Evolutionary conservation across 2,113 vertebrate genomes (phyloP).

Genomic region (Indri indri): DNA sequence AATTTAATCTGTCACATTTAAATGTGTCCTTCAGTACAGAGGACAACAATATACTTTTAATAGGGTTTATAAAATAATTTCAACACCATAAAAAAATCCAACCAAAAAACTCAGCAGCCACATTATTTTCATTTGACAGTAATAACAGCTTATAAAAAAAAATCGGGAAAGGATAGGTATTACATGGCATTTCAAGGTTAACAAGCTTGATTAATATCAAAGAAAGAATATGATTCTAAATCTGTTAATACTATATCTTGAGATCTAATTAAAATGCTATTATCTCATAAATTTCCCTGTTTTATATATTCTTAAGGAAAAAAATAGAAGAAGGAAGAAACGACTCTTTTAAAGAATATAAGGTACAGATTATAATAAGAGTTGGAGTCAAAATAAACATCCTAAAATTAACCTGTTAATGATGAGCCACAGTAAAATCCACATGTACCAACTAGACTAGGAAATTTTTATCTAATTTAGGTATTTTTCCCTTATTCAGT

Average conservation of each 20-base stretch:
- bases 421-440: not conserved
- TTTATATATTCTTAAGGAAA: not conserved
- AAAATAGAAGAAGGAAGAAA: not conserved
- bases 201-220: not conserved
- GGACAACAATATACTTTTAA: not conserved
- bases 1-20: conserved; percentile 18
- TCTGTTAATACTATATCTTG: not conserved
- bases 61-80: not conserved
- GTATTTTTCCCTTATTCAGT: not conserved
- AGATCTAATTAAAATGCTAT: not conserved
- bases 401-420: not conserved
- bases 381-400: not conserved
- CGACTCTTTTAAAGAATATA: not conserved
- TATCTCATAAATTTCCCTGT: not conserved
- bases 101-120: not conserved
- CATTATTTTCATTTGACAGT: not conserved
- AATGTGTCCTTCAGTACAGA: not conserved
- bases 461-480: not conserved
- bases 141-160: not conserved
- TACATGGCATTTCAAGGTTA: not conserved
- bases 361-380: not conserved
- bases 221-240: not conserved
- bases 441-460: not conserved
- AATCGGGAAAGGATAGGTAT: not conserved
- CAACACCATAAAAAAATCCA: not conserved